Conservation (phyloP, 2,797 vertebrate species). For the Coluber constrictor region DNA sequence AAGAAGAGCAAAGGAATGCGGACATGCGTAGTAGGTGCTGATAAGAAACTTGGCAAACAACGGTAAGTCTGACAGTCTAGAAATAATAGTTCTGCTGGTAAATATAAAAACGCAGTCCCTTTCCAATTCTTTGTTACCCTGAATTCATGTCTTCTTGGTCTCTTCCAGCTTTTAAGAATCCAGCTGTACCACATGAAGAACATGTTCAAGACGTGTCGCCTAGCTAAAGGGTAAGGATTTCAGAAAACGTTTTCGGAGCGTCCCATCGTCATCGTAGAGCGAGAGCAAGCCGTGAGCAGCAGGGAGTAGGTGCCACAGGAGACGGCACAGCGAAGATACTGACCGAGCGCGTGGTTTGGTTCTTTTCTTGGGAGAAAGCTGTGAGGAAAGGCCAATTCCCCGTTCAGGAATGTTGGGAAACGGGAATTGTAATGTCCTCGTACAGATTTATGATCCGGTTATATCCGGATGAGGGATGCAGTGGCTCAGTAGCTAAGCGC, state of each 20-base stretch:
- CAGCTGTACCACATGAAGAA: conserved; percentile 97
- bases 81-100: no score
- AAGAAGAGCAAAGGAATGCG: no score
- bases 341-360: not conserved
- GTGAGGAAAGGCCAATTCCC: not conserved
- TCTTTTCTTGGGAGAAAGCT: not conserved
- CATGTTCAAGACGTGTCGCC: conserved; percentile 92
- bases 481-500: no score
- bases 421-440: not conserved
- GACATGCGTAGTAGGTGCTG: no score
- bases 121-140: not conserved
- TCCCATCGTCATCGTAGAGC: not conserved
- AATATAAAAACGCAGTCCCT: not conserved
- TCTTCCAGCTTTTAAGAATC: conserved; percentile 82
- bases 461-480: not conserved
- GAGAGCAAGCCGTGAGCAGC: not conserved
- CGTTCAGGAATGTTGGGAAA: not conserved
- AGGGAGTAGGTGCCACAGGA: not conserved
- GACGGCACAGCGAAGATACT: not conserved
- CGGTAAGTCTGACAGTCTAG: no score
- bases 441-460: not conserved
- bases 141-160: not conserved
- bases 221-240: conserved; percentile 86
- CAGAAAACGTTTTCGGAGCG: not conserved
- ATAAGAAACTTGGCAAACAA: no score